Evolutionary conservation across 2,888 invertebrate genomes (phyloP).

Genomic region (Perizoma affinitatum): DNA sequence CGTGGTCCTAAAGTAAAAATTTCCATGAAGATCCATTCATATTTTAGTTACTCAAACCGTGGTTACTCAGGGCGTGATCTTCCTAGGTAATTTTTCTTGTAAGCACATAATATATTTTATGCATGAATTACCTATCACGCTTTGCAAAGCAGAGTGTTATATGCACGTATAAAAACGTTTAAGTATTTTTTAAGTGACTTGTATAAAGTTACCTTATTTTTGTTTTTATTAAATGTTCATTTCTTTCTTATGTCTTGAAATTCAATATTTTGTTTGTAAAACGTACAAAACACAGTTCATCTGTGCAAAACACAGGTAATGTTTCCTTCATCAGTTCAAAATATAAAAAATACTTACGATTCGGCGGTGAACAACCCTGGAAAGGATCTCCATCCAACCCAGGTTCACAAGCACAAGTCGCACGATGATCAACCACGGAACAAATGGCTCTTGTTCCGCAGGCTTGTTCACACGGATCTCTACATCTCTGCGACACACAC

Average conservation of each 20-base stretch:
- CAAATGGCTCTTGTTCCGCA: constrained; percentile 85
- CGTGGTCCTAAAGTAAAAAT: constrained; percentile 60
- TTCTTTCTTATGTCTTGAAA: neutral
- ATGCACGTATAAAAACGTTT: constrained; percentile 48
- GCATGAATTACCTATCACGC: constrained; percentile 74
- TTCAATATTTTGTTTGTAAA: neutral
- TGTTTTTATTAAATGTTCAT: neutral
- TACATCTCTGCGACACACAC: constrained; percentile 86
- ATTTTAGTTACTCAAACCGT: constrained; percentile 69
- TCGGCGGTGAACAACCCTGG: constrained; percentile 76
- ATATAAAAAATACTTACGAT: constrained; percentile 59
- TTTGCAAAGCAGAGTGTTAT: constrained; percentile 80
- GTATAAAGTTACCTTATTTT: constrained; percentile 17
- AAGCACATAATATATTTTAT: constrained; percentile 65
- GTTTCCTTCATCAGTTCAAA: too few relatives aligned
- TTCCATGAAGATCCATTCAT: constrained; percentile 60
- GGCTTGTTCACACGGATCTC: constrained; percentile 87
- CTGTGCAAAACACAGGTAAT: constrained; percentile 6
- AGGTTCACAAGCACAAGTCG: constrained; percentile 85
- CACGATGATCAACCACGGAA: constrained; percentile 86
- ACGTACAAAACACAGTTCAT: neutral
- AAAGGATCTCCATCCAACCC: constrained; percentile 87
- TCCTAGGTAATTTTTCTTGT: constrained; percentile 54
- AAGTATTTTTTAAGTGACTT: constrained; percentile 12
- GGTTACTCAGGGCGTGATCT: constrained; percentile 67